A percentile compares a stretch with the other conserved stretches of the same genome.
Evolutionary conservation across 2,113 vertebrate species (phyloP).

Genomic region (Corythoichthys intestinalis): DNA sequence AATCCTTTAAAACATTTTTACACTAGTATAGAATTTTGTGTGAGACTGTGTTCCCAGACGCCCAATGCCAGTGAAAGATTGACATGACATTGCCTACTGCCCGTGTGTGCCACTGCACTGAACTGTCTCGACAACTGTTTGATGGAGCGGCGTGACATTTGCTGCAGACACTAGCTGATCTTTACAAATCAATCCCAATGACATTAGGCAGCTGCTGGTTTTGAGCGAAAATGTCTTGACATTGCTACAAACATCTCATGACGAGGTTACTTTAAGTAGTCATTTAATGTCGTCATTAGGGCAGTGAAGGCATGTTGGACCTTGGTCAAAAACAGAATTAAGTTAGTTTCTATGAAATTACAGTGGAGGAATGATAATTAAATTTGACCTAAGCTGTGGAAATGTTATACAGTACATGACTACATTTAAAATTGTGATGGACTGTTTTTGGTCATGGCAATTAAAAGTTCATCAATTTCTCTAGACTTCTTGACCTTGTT

Average conservation of each 20-base stretch:
- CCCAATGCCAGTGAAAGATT: neutral
- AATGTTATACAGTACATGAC: neutral
- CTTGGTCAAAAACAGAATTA: neutral
- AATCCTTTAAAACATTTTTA: neutral
- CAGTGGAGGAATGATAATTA: neutral
- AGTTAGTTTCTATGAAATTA: neutral
- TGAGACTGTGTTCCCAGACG: neutral
- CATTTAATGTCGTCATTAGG: neutral
- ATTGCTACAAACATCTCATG: neutral
- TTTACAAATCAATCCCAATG: slow-evolving; percentile 1
- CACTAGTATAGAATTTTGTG: neutral
- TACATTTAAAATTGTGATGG: neutral
- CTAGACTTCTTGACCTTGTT: neutral
- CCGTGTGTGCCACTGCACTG: neutral
- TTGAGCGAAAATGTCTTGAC: slow-evolving; percentile 3
- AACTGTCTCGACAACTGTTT: neutral
- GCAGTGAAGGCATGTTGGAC: neutral
- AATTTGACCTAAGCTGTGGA: neutral
- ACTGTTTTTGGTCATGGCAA: neutral
- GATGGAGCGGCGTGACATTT: slow-evolving; percentile 8
- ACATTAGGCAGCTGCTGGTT: slow-evolving; percentile 7
- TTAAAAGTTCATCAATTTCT: neutral
- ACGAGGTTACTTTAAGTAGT: neutral
- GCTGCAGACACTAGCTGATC: neutral
- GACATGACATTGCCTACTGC: slow-evolving; percentile 4